Evolutionary conservation across 2,113 vertebrate species (phyloP).

Genomic region (Microtus oregoni): DNA sequence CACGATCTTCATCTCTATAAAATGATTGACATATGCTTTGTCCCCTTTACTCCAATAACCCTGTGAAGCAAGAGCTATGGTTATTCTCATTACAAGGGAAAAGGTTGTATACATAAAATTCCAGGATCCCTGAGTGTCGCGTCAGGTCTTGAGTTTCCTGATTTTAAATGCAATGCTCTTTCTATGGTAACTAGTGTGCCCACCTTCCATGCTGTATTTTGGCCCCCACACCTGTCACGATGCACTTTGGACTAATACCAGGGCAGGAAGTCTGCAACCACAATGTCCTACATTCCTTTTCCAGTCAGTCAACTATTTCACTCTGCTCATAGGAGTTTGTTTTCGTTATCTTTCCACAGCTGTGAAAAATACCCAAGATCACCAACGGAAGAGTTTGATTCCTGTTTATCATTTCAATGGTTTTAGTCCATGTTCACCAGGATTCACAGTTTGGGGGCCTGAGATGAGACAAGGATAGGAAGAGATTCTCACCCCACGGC

Average conservation of each 20-base stretch:
- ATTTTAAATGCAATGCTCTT: not conserved
- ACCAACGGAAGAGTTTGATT: not conserved
- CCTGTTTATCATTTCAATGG: not conserved
- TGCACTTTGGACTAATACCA: not conserved
- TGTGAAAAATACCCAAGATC: not conserved
- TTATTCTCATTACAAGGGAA: not conserved
- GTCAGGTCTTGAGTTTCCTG: not conserved
- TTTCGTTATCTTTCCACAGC: not conserved
- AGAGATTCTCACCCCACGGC: not conserved
- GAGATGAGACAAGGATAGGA: not conserved
- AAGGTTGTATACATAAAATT: not conserved
- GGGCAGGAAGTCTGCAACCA: not conserved
- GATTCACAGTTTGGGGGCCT: not conserved
- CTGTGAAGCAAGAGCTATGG: not conserved
- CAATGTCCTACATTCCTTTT: not conserved
- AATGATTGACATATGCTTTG: not conserved
- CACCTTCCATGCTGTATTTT: not conserved
- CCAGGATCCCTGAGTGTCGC: not conserved
- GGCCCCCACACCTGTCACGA: not conserved
- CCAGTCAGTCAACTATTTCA: not conserved
- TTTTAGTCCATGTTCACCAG: not conserved
- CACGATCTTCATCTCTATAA: not conserved
- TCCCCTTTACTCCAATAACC: not conserved
- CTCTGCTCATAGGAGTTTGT: not conserved
- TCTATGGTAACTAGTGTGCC: not conserved